phyloP scores from a whole-genome alignment of 2,797 vertebrate species.

The Gadopsis bispinosus region DNA sequence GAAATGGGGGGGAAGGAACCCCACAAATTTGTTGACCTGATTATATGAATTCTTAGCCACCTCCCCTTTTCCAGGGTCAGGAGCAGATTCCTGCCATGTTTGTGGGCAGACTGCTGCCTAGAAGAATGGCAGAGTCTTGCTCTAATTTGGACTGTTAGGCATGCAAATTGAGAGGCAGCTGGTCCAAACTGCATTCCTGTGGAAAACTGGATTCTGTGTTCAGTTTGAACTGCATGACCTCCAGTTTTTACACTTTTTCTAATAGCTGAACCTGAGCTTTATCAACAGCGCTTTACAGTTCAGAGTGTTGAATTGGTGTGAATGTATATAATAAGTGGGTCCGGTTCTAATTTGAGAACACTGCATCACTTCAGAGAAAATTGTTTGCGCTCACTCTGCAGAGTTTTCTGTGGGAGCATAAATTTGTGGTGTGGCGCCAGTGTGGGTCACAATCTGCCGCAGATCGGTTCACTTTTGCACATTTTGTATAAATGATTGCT shows the following conservation, averaged over 20 bases:
- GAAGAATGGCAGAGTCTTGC: slow-evolving; percentile 55
- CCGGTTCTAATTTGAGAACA: slow-evolving; percentile 29
- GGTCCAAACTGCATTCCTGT: slow-evolving; percentile 61
- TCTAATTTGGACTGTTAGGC: slow-evolving; percentile 36
- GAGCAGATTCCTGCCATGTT: slow-evolving; percentile 69
- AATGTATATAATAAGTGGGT: background rate
- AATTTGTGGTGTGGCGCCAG: slow-evolving; percentile 7
- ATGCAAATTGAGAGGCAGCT: slow-evolving; percentile 54
- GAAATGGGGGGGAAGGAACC: slow-evolving; percentile 18
- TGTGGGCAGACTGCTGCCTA: slow-evolving; percentile 65
- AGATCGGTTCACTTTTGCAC: slow-evolving; percentile 4
- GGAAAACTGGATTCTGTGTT: slow-evolving; percentile 55
- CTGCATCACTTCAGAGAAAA: slow-evolving; percentile 33
- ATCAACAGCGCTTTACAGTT: background rate
- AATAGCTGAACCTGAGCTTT: background rate
- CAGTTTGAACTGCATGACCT: slow-evolving; percentile 49
- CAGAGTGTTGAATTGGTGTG: background rate
- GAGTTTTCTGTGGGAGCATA: slow-evolving; percentile 24
- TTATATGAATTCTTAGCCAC: slow-evolving; percentile 29
- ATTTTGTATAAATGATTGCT: background rate
- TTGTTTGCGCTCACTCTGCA: slow-evolving; percentile 33
- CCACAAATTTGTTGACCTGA: slow-evolving; percentile 33
- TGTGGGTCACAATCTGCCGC: background rate
- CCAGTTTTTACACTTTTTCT: slow-evolving; percentile 12
- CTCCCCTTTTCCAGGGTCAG: slow-evolving; percentile 54